phyloP scores from a whole-genome alignment of 2,797 vertebrate genomes.

The Parauchenoglanis punctatus region DNA sequence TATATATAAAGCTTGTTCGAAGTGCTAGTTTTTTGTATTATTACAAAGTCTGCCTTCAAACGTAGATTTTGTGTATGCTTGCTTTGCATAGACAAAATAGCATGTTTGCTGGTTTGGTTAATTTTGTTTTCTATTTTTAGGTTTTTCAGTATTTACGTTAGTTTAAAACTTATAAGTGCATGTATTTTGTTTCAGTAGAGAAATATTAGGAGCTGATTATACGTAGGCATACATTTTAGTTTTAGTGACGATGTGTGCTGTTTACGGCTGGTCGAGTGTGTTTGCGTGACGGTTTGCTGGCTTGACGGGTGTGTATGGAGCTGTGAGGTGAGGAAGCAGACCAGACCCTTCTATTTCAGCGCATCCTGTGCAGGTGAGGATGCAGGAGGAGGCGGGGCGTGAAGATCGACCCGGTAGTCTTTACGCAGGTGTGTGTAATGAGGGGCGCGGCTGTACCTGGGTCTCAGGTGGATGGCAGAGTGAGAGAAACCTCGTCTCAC shows the following conservation, averaged over 20 bases:
- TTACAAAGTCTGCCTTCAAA: not conserved
- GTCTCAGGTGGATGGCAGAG: slow-evolving; percentile 43
- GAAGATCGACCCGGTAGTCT: slow-evolving; percentile 43
- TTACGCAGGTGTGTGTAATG: slow-evolving; percentile 52
- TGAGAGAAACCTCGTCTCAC: slow-evolving; percentile 47
- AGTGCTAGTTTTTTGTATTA: not conserved
- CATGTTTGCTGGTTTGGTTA: not conserved
- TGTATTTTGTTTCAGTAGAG: not conserved
- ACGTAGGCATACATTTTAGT: too few relatives aligned
- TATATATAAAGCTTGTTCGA: not conserved
- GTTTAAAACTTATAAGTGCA: not conserved
- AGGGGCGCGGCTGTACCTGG: slow-evolving; percentile 44
- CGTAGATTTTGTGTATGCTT: not conserved
- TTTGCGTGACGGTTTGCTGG: not conserved
- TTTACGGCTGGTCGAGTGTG: not conserved
- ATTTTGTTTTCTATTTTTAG: not conserved
- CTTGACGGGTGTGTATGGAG: too few relatives aligned
- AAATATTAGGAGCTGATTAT: not conserved
- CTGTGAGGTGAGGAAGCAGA: not conserved
- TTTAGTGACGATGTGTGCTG: not conserved
- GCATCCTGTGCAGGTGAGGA: slow-evolving; percentile 17
- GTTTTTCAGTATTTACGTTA: not conserved
- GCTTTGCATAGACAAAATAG: not conserved
- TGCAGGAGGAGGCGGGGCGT: slow-evolving; percentile 12
- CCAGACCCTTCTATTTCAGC: slow-evolving; percentile 15